A percentile compares a stretch with the other conserved stretches of the same genome.
phyloP scores from a whole-genome alignment of 2,113 vertebrate genomes.

The Anhinga rufa region DNA sequence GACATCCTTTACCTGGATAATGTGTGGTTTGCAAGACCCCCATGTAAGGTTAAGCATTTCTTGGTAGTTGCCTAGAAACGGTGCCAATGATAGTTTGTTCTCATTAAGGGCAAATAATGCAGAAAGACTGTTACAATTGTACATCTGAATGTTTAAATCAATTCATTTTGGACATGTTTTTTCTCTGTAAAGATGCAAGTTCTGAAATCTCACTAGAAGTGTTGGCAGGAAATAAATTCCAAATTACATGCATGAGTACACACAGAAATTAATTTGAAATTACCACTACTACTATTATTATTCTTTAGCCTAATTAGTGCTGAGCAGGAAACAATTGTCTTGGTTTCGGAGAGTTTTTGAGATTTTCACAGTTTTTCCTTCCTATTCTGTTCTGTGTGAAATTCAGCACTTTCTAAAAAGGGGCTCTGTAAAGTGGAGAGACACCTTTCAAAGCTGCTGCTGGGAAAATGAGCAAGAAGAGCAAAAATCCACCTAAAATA shows the following conservation, averaged over 20 bases:
- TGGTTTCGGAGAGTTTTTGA: background rate
- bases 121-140: background rate
- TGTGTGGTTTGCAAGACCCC: background rate
- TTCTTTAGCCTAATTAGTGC: background rate
- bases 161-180: background rate
- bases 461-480: background rate
- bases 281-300: background rate
- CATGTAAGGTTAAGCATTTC: conserved; percentile 10
- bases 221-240: background rate
- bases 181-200: background rate
- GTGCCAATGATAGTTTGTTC: conserved; percentile 15
- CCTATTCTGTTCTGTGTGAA: background rate
- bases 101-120: conserved; percentile 27
- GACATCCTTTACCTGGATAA: background rate
- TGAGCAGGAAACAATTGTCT: background rate
- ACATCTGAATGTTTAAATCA: background rate
- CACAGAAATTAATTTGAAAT: background rate
- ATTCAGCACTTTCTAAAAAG: rapidly evolving
- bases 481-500: background rate
- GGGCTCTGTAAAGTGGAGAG: background rate
- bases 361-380: background rate
- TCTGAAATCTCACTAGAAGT: background rate
- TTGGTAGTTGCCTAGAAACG: background rate
- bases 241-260: background rate
- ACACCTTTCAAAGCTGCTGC: background rate